phyloP scores from a whole-genome alignment of 2,888 invertebrate species.

The Thereva unica region DNA sequence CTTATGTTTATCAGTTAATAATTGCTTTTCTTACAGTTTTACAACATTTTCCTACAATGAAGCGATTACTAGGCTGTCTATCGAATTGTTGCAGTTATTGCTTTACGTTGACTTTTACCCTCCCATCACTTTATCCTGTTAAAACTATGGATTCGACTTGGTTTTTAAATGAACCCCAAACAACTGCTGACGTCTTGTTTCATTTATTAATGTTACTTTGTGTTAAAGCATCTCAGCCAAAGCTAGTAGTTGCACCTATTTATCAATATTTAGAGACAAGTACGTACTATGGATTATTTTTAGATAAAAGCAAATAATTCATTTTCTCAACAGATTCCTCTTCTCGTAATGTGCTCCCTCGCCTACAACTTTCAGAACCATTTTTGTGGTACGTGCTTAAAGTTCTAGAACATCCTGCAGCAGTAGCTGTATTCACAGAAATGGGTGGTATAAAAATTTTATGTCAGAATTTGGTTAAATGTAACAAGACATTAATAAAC shows the following conservation, averaged over 20 bases:
- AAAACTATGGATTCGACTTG: conserved; percentile 51
- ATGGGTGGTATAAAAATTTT: conserved; percentile 77
- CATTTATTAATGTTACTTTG: conserved; percentile 78
- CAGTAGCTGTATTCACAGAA: conserved; percentile 74
- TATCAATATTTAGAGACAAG: conserved; percentile 67
- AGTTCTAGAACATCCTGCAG: conserved; percentile 76
- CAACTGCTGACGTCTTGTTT: conserved; percentile 86
- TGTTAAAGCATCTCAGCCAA: conserved; percentile 74
- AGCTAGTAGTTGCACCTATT: conserved; percentile 76
- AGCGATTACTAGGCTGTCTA: conserved; percentile 77
- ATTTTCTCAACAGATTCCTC: conserved; percentile 49
- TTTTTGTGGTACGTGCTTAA: conserved; percentile 81
- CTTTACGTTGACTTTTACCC: conserved; percentile 66
- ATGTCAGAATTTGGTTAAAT: conserved; percentile 76
- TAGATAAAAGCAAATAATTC: background rate
- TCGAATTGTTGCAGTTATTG: conserved; percentile 76
- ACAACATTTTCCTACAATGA: conserved; percentile 80
- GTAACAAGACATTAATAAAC: conserved; percentile 73
- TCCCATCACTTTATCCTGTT: conserved; percentile 58
- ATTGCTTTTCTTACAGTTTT: conserved; percentile 60
- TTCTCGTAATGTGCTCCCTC: conserved; percentile 54
- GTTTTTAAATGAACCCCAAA: conserved; percentile 66
- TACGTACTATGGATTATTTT: conserved; percentile 43
- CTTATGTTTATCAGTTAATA: conserved; percentile 6
- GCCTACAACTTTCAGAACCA: conserved; percentile 76